phyloP scores from a whole-genome alignment of 2,797 vertebrate genomes.

The Pipistrellus pygmaeus region DNA sequence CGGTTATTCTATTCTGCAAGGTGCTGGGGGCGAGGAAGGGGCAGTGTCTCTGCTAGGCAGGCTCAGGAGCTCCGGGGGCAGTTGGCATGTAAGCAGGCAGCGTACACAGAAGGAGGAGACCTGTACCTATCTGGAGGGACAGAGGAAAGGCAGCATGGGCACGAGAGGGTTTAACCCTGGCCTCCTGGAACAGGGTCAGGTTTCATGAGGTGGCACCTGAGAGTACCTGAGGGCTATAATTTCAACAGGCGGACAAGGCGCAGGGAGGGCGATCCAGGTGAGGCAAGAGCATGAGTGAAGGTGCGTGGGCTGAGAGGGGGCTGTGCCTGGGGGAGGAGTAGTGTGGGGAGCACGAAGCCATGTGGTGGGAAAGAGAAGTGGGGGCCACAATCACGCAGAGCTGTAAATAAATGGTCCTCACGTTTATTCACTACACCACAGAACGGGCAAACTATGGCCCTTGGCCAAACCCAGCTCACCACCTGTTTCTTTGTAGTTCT shows the following conservation, averaged over 20 bases:
- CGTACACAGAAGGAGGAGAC: background rate
- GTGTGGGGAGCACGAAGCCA: background rate
- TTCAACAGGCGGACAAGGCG: background rate
- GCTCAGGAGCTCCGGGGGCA: background rate
- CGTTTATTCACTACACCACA: background rate
- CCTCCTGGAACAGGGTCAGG: background rate
- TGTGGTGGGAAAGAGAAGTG: background rate
- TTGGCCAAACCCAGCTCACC: background rate
- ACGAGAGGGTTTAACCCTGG: background rate
- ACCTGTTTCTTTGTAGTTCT: background rate
- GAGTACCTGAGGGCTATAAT: background rate
- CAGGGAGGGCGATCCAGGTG: background rate
- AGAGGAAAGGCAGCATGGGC: background rate
- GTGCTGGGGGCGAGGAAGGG: background rate
- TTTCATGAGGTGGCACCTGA: background rate
- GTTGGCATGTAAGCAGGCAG: background rate
- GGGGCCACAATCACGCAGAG: background rate
- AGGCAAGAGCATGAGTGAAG: background rate
- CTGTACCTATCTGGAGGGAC: fast-evolving
- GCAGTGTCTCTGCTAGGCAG: background rate
- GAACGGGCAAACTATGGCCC: background rate
- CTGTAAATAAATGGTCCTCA: background rate
- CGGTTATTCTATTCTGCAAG: background rate
- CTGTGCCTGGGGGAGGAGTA: fast-evolving
- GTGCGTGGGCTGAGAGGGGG: background rate